Conservation (phyloP, 2,113 vertebrate genomes). For the Phylloscopus trochilus region DNA sequence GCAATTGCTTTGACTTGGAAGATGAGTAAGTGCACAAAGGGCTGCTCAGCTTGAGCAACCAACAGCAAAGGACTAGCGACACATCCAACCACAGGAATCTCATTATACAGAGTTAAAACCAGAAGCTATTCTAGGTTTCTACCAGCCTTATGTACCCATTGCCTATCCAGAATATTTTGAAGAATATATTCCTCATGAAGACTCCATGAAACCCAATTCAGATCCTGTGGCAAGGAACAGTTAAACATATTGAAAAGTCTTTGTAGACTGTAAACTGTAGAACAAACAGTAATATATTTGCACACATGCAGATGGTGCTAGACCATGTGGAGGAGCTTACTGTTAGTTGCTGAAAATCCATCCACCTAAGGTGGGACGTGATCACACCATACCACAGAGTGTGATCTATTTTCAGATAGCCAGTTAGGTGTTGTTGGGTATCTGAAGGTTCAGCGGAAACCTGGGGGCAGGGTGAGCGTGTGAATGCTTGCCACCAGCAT, state of each 20-base stretch:
- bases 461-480: rapidly evolving
- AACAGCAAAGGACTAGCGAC: background rate
- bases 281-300: background rate
- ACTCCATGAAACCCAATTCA: background rate
- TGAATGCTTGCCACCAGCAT: background rate
- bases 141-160: background rate
- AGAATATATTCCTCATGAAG: background rate
- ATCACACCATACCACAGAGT: background rate
- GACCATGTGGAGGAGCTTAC: background rate
- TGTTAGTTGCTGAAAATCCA: background rate
- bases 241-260: background rate
- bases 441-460: background rate
- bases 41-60: background rate
- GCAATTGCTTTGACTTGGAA: background rate
- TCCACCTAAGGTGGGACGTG: background rate
- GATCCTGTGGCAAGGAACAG: background rate
- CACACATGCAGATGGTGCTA: background rate
- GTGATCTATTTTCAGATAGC: background rate
- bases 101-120: background rate
- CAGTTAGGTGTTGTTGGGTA: background rate
- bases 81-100: background rate
- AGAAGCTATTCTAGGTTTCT: background rate
- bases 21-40: conserved; percentile 20
- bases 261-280: background rate
- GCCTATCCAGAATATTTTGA: background rate